Conservation (phyloP, 2,888 invertebrate species). For the Amaurobius ferox region DNA sequence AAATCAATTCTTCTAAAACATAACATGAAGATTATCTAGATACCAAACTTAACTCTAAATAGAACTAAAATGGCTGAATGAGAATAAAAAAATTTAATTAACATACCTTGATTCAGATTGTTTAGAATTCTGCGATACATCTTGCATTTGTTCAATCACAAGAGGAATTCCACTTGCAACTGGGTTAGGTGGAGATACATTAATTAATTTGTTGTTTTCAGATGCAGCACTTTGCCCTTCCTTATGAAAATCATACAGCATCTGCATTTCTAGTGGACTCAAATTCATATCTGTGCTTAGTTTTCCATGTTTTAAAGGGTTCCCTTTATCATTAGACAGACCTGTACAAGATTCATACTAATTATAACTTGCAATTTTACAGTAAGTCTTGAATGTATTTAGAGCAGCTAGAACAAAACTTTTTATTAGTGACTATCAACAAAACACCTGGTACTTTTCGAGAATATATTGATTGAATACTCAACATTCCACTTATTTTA, state of each 20-base stretch:
- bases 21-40: no score
- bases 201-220: background rate
- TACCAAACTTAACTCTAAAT: no score
- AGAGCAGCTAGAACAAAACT: no score
- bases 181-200: background rate
- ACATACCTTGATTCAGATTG: background rate
- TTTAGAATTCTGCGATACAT: background rate
- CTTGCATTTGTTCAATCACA: background rate
- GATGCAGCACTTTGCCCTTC: background rate
- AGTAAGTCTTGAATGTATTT: no score
- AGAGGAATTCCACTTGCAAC: background rate
- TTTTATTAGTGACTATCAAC: no score
- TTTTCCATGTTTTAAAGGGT: background rate
- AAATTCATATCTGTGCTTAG: background rate
- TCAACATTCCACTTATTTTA: no score
- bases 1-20: no score
- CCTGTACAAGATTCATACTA: no score
- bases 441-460: no score
- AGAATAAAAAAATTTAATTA: background rate
- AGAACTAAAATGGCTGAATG: no score
- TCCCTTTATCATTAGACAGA: conserved; percentile 41
- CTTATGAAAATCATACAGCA: conserved; percentile 70
- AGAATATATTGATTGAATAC: no score
- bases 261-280: conserved; percentile 69
- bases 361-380: no score